Base-by-base conservation (phyloP, 2,888 invertebrate genomes). In the Cerceris ruficornis region DNA sequence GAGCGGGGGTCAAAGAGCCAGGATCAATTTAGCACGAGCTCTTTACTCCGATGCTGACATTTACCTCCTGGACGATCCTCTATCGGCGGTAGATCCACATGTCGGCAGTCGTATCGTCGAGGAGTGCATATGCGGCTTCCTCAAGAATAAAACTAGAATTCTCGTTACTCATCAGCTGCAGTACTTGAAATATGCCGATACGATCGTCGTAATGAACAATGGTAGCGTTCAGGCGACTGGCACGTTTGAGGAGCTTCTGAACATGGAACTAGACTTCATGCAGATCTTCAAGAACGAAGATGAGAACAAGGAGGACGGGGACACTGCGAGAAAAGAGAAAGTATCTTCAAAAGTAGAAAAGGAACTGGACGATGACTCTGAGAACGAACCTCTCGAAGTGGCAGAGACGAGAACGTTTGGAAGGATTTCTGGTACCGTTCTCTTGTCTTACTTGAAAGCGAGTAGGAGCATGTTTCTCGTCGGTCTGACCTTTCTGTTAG, bases 101-200 rank as follows among this genome's bases (percentile, higher is more conserved):
- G 96, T 97, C 11, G 95, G 96, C 0, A 94, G 95, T 74, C 95
- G 96, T 90, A 92, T 97, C 6, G 96, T 96, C 87, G 95, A 96
- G 61, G 94, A 96, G 90, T 97, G 96, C 69, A 95, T 96, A 75
- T 92, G 91, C 82, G 95, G 94, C 0, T 95, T 94, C 86, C 93
- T 97, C 69, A 92, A 93, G 14, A 92, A 94, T 75, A 95, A 95
- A 88, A 96, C 96, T 0, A 93, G 96, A 17, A 94, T 97, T 79
- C 94, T 98, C 11, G 96, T 97, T 73, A 98, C 97, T 0, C 97
- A 98, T 91, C 97, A 98, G 90, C 92, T 97, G 39, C 97, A 98
- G 88, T 96, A 96, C 87, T 93, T 96, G 50, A 94, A 94, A 83
- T 89, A 93, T 6, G 95, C 95, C 0, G 95, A 95, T 90, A 93